Percentiles rank a stretch among this genome's conserved stretches.
Conservation (phyloP, 2,113 vertebrate species). For the Narcine bancroftii region DNA sequence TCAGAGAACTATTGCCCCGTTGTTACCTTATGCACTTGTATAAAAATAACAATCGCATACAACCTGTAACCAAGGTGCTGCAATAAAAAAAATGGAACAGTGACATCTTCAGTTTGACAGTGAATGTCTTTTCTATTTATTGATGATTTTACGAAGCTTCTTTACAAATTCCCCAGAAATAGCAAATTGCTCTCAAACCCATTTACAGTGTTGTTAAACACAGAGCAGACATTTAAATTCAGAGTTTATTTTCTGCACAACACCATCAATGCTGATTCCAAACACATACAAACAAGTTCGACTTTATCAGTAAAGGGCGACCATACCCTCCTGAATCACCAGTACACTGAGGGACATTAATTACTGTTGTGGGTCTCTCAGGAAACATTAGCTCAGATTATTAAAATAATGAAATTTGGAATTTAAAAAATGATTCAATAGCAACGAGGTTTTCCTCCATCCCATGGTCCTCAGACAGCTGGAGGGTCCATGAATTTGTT, state of each 20-base stretch:
- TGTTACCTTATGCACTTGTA: neutral
- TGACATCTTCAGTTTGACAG: neutral
- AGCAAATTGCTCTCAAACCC: neutral
- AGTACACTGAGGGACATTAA: constrained; percentile 49
- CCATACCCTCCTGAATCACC: constrained; percentile 41
- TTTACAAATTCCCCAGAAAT: neutral
- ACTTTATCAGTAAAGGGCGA: constrained; percentile 42
- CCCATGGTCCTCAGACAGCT: no score
- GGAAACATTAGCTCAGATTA: constrained; percentile 43
- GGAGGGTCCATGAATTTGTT: no score
- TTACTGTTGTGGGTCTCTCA: constrained; percentile 48
- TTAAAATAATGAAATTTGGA: constrained; percentile 44
- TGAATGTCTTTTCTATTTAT: neutral
- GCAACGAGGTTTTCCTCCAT: no score
- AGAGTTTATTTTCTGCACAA: neutral
- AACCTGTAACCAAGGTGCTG: neutral
- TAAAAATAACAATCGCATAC: neutral
- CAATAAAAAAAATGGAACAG: neutral
- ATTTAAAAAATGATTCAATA: constrained; percentile 47
- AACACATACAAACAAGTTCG: neutral
- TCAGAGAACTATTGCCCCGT: neutral
- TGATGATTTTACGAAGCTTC: neutral
- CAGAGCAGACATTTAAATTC: neutral
- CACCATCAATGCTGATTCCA: neutral
- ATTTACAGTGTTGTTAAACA: neutral